Percentiles rank a stretch among this genome's conserved stretches.
Evolutionary conservation across 2,888 invertebrate species (phyloP).

Genomic region (Drosophila pegasa): DNA sequence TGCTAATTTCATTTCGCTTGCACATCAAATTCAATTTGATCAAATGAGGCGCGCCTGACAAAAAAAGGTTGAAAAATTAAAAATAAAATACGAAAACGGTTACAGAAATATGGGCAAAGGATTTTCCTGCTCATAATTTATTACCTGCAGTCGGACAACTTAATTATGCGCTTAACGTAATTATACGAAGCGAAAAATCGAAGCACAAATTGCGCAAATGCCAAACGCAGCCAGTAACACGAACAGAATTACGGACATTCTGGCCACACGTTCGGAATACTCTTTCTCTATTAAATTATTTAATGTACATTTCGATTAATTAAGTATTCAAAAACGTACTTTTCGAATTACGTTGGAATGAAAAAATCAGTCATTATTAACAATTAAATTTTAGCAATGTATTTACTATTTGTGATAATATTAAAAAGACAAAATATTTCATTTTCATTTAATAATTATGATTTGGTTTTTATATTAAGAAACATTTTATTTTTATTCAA

Average conservation of each 20-base stretch:
- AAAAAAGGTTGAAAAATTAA: conserved; percentile 1
- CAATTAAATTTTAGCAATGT: no score
- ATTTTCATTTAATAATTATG: no score
- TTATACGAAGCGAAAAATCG: conserved; percentile 72
- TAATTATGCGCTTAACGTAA: conserved; percentile 78
- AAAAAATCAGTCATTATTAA: no score
- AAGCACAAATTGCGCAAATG: conserved; percentile 70
- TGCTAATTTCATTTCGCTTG: conserved; percentile 63
- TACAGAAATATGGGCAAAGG: conserved; percentile 38
- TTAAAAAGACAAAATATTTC: no score
- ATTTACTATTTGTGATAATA: no score
- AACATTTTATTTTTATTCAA: neutral
- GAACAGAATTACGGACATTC: neutral
- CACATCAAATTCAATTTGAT: conserved; percentile 58
- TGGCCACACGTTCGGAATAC: neutral
- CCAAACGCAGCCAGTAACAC: conserved; percentile 42
- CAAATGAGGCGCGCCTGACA: conserved; percentile 32
- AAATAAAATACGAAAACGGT: conserved; percentile 22
- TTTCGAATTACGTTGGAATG: no score
- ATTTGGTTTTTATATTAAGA: no score
- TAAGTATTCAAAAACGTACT: no score
- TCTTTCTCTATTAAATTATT: neutral
- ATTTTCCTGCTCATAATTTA: conserved; percentile 66
- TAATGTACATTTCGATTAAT: no score
- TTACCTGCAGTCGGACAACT: conserved; percentile 74